Evolutionary conservation across 2,797 vertebrate genomes (phyloP).

Genomic region (Momotus momota): DNA sequence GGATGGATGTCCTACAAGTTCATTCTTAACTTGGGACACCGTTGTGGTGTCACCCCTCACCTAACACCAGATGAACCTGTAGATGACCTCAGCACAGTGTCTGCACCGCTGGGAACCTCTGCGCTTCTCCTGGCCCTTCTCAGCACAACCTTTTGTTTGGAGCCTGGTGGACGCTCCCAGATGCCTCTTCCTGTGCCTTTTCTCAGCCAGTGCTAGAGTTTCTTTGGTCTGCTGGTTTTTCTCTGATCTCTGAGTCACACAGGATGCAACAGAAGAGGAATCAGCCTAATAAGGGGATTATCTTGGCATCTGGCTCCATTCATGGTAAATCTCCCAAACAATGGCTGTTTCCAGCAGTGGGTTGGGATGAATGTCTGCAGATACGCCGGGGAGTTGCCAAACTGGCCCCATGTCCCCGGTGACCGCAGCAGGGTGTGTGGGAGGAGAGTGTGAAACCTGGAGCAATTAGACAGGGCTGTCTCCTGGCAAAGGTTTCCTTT

Average conservation of each 20-base stretch:
- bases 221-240: slow-evolving; percentile 31
- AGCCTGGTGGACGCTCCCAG: not conserved
- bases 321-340: not conserved
- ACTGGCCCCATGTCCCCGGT: not conserved
- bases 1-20: not conserved
- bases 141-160: not conserved
- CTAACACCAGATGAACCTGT: not conserved
- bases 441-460: not conserved
- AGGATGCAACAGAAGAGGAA: not conserved
- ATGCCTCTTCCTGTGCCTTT: not conserved
- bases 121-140: not conserved
- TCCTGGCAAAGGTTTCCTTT: not conserved
- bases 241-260: slow-evolving; percentile 10
- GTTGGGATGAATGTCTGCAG: not conserved
- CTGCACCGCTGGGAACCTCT: not conserved
- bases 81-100: not conserved
- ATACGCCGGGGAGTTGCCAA: fast-evolving
- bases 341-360: not conserved
- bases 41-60: not conserved
- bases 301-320: slow-evolving; percentile 13
- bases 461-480: not conserved
- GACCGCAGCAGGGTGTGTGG: not conserved
- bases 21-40: not conserved
- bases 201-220: not conserved
- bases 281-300: slow-evolving; percentile 40